Base-by-base conservation (phyloP, 1,140 invertebrate species). In the Lepidurus packardi region DNA sequence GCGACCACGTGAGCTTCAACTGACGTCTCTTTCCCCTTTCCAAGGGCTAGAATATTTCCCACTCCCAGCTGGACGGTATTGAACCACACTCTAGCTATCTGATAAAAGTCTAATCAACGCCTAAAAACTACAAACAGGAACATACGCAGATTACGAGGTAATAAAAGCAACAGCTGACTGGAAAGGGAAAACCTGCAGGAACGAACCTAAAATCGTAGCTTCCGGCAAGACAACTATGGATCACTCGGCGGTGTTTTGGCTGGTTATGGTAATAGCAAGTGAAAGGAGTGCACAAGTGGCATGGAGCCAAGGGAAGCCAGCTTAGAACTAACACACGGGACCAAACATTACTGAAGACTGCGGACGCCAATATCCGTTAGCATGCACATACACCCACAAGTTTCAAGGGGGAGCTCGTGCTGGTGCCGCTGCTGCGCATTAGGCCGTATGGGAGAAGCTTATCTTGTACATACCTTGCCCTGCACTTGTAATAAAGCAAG, bases 271-370 rank as follows among this genome's bases (percentile, higher is more conserved):
- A 65, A 47, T 65, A 13, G 53, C 16, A 65, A 65, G 2, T 65
- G 53, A 65, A 21, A 65, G 53, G 53, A n/a, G 53, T 21, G 53
- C 53, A 65, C 53, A 65, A 65, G 53, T 65, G 53, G 53, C 53
- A 65, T 0, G 9, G 53, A n/a, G 53, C 53, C 53, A 65, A 65
- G 16, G 9, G 53, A 65, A 65, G 53, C 53, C 5, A 65, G 8
- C 6, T 65, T 16, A 16, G 53, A 21, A 65, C 53, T 65, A 65
- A 16, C 53, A 4, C 13, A 65, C 53, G 21, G 16, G 21, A 65
- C 53, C 53, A 21, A 65, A 65, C 21, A 65, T 65, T 21, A 65
- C 53, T 21, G 9, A 65, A 65, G 53, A 65, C 53, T 65, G 21
- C 16, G 53, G 53, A 65, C 21, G 53, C 53, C 53, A 65, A 65